phyloP scores from a whole-genome alignment of 2,797 vertebrate species.

The Taenioides sp. region DNA sequence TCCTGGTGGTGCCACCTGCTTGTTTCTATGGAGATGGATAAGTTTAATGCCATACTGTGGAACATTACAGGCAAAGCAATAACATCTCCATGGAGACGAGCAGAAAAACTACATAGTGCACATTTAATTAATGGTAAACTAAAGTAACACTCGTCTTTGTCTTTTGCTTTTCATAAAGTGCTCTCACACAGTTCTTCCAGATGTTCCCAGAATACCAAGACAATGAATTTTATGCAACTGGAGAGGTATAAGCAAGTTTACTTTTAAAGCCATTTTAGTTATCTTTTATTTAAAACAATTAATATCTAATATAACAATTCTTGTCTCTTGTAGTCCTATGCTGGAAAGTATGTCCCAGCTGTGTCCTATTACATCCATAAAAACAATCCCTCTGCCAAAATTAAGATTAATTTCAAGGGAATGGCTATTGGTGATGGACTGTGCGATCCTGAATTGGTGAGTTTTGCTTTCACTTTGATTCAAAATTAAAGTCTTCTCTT shows the following conservation, averaged over 20 bases:
- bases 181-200: conserved; percentile 83
- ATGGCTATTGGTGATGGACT: conserved; percentile 83
- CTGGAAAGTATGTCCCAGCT: conserved; percentile 84
- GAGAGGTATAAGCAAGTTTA: conserved; percentile 74
- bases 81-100: no score
- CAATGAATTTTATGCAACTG: conserved; percentile 85
- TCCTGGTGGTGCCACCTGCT: background rate
- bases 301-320: background rate
- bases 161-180: conserved; percentile 60
- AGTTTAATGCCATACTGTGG: background rate
- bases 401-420: conserved; percentile 84
- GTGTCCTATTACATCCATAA: conserved; percentile 83
- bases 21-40: background rate
- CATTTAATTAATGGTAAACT: background rate
- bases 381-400: conserved; percentile 75
- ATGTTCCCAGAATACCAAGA: conserved; percentile 85
- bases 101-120: background rate
- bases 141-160: background rate
- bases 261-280: background rate
- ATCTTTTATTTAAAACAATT: background rate
- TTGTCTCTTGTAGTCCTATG: conserved; percentile 74
- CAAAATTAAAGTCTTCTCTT: background rate
- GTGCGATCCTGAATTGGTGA: conserved; percentile 85
- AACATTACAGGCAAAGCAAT: no score
- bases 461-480: conserved; percentile 18